Base-by-base conservation (phyloP, 1,140 invertebrate species). In the Lasaia peninsularis region DNA sequence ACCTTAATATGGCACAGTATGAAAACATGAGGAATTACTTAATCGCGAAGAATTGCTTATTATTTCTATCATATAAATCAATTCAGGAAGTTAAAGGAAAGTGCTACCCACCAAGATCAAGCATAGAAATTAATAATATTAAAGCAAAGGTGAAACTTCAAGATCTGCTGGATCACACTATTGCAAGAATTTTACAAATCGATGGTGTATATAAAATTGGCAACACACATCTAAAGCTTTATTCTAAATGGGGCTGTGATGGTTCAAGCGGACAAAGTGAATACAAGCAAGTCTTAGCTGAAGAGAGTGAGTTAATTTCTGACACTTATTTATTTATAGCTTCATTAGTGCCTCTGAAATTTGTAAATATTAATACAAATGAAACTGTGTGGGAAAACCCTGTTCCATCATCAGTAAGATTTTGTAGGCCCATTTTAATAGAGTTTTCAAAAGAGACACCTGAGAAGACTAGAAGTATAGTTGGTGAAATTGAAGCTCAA, bases 111-210 rank as follows among this genome's bases (percentile, higher is more conserved):
- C 40, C 10, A 14, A 20, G 1, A 16, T 44, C 40, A 20, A 44
- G 49, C 20, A 54, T 54, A 16, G 34, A 34, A 34, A 54, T 54
- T 6, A 54, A 31, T 35, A 16, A 54, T 12, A 24, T 16, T 11
- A 20, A 14, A 20, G 32, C 14, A 21, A 20, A 35, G 35, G 18
- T 54, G 18, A 37, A 54, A 35, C 32, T 54, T 10, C 33, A 54
- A 37, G 52, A 54, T 37, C 16, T 54, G 12, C 18, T 54, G 33
- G 52, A 54, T 54, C 52, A 52, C 28, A 18, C 50, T 31, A 32
- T 32, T 32, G 24, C 14, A 11, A 7, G 50, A 14, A 52, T 52
- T 52, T 16, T 52, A 16, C 4, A 31, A 12, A 52, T 52, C 31
- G 7, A 12, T 31, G 11, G n/a, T 16, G 50, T 52, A 11, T 52